Evolutionary conservation across 2,113 vertebrate genomes (phyloP).

Genomic region (Colinus virginianus): DNA sequence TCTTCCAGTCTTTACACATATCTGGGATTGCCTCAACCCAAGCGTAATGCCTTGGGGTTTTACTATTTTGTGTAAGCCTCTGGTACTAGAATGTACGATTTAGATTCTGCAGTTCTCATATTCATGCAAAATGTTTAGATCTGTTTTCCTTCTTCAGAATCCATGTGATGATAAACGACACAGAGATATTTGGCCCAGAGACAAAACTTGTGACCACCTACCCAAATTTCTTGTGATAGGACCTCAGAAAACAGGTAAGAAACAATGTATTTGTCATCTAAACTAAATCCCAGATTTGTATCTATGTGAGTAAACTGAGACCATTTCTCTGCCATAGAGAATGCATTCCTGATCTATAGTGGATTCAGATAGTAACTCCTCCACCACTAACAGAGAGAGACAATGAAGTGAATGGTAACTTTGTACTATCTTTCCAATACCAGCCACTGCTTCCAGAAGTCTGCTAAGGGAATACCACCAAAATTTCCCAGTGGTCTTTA

Average conservation of each 20-base stretch:
- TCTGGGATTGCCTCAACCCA: not conserved
- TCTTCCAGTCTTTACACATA: no score
- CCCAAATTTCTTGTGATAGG: constrained; percentile 86
- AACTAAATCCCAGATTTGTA: not conserved
- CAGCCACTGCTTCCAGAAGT: not conserved
- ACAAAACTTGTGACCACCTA: constrained; percentile 84
- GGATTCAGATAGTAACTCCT: not conserved
- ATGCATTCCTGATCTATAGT: rapidly evolving
- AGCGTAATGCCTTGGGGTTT: not conserved
- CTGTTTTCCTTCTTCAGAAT: constrained; percentile 69
- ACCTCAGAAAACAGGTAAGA: constrained; percentile 85
- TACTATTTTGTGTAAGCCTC: not conserved
- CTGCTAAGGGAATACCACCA: not conserved
- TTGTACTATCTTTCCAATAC: not conserved
- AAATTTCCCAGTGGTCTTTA: not conserved
- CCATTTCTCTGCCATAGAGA: not conserved
- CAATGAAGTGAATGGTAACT: not conserved
- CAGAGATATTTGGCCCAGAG: constrained; percentile 86
- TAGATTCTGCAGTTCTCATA: not conserved
- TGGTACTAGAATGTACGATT: not conserved
- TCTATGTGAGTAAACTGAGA: not conserved
- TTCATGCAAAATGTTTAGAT: not conserved
- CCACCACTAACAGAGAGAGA: not conserved
- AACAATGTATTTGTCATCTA: not conserved
- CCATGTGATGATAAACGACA: constrained; percentile 85